These are phyloP conservation scores for Melopsittacus undulatus DNA, from an alignment of 2,797 vertebrate genomes.

Conservation along the genomic window DNA sequence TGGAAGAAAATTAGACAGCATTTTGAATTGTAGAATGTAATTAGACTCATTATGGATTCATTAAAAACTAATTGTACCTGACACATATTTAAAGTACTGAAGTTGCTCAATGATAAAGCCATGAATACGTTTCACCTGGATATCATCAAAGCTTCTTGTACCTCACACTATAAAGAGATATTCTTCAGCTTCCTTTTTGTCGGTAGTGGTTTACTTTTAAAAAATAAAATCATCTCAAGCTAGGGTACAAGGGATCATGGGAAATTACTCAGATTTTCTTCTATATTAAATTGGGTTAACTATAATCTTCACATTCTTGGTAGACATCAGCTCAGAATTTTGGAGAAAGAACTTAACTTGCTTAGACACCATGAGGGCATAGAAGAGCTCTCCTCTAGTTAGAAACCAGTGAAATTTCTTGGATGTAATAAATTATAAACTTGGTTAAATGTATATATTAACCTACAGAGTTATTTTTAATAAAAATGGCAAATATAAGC, in stretches of 20 bases:
- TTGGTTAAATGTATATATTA: not conserved
- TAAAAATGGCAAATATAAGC: not conserved
- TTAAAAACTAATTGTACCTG: conserved; percentile 17
- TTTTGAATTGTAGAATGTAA: conserved; percentile 25
- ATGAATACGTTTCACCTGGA: not conserved
- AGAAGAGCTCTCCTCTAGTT: not conserved
- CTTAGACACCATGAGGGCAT: fast-evolving
- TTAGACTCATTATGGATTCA: conserved; percentile 31
- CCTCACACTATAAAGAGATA: not conserved
- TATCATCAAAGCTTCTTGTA: not conserved
- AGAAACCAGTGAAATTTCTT: not conserved
- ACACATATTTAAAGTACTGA: not conserved
- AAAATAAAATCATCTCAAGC: not conserved
- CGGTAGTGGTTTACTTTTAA: not conserved
- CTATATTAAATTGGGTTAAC: not conserved
- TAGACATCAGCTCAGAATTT: not conserved
- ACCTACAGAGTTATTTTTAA: not conserved
- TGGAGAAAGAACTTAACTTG: not conserved
- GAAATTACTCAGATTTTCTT: not conserved
- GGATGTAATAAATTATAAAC: not conserved
- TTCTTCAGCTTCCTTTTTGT: not conserved
- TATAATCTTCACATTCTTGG: not conserved
- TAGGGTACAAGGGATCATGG: not conserved
- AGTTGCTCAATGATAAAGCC: not conserved
- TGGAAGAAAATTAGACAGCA: not conserved